phyloP scores from a whole-genome alignment of 2,797 vertebrate genomes.

The Erethizon dorsatum region DNA sequence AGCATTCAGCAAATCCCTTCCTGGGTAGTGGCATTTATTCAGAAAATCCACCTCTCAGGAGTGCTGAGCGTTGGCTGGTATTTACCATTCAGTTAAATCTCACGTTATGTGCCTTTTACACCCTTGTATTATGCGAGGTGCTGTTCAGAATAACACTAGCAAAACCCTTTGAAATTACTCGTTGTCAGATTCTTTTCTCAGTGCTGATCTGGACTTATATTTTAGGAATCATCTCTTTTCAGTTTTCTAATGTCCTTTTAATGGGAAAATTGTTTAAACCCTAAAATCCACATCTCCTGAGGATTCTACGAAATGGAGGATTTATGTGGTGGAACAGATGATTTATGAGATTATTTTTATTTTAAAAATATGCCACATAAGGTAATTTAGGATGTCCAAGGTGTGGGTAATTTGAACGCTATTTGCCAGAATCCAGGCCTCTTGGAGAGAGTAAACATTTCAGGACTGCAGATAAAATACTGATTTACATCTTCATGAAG shows the following conservation, averaged over 20 bases:
- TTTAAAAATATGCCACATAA: not conserved
- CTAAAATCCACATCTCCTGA: not conserved
- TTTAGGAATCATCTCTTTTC: not conserved
- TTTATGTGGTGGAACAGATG: not conserved
- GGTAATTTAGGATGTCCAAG: not conserved
- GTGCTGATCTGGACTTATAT: not conserved
- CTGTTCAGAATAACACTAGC: not conserved
- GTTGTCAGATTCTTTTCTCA: not conserved
- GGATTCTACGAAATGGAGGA: conserved; percentile 5
- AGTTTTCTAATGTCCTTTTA: conserved; percentile 2
- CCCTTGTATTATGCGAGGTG: not conserved
- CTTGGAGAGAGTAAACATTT: conserved; percentile 25
- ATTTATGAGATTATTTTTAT: conserved; percentile 43
- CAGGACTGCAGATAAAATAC: not conserved
- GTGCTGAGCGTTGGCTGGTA: not conserved
- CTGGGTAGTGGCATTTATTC: conserved; percentile 5
- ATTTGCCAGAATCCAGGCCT: not conserved
- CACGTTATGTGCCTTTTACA: not conserved
- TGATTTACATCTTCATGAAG: not conserved
- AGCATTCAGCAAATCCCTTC: not conserved
- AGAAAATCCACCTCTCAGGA: not conserved
- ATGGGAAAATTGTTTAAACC: not conserved
- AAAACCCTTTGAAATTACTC: not conserved
- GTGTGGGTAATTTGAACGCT: not conserved
- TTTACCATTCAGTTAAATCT: conserved; percentile 9